A percentile compares a stretch with the other conserved stretches of the same genome.
phyloP scores from a whole-genome alignment of 2,888 invertebrate genomes.

The Aphrophora alni region DNA sequence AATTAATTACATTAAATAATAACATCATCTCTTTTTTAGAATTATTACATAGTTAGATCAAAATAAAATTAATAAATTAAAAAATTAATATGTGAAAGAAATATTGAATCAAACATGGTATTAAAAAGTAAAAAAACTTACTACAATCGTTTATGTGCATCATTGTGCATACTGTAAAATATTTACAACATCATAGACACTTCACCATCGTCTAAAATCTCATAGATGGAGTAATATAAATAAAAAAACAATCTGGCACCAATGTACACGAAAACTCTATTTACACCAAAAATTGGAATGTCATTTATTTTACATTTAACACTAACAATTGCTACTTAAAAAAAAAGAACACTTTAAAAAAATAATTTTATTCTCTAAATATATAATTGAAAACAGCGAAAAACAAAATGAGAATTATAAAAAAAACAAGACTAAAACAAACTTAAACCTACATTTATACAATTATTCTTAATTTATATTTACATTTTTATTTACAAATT shows the following conservation, averaged over 20 bases:
- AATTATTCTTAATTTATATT: neutral
- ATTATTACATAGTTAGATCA: too few relatives aligned
- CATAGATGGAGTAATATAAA: too few relatives aligned
- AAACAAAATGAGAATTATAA: neutral
- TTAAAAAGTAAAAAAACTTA: too few relatives aligned
- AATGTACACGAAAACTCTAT: neutral
- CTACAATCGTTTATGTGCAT: too few relatives aligned
- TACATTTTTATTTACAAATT: neutral
- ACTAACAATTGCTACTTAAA: neutral
- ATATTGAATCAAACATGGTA: too few relatives aligned
- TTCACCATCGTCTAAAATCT: too few relatives aligned
- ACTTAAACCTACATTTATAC: neutral
- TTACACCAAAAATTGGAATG: neutral
- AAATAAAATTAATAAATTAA: too few relatives aligned
- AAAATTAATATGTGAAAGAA: too few relatives aligned
- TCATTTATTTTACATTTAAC: neutral
- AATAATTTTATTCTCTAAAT: slow-evolving; percentile 1
- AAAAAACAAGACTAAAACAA: neutral
- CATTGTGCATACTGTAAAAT: too few relatives aligned
- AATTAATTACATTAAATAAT: too few relatives aligned
- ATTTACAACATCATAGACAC: too few relatives aligned
- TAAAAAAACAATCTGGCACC: neutral
- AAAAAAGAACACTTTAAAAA: neutral
- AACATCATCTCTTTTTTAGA: too few relatives aligned
- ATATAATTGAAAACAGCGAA: neutral